Conservation (phyloP, 2,797 vertebrate genomes). For the Benthosema pterotum region DNA sequence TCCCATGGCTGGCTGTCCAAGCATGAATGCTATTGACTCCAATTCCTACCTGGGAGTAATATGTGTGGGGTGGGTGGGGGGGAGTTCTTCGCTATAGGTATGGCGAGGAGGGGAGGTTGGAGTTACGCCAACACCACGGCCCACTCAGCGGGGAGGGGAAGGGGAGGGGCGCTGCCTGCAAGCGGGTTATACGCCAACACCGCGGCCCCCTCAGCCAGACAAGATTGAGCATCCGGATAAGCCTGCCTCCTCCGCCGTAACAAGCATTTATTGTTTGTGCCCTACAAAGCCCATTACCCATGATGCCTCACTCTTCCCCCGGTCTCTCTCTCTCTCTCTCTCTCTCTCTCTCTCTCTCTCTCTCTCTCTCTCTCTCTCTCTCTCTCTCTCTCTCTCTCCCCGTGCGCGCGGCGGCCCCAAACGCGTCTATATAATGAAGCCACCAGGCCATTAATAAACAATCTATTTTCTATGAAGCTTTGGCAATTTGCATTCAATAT, state of each 20-base stretch:
- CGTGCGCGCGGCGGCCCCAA: slow-evolving; percentile 15
- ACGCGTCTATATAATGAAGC: slow-evolving; percentile 77
- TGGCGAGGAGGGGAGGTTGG: slow-evolving; percentile 21
- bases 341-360: slow-evolving; percentile 35
- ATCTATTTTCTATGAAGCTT: slow-evolving; percentile 85
- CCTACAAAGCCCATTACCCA: slow-evolving; percentile 79
- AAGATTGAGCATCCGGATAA: slow-evolving; percentile 79
- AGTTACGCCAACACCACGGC: no score
- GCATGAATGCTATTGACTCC: slow-evolving; percentile 71
- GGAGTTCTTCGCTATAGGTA: no score
- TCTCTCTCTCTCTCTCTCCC: slow-evolving; percentile 20
- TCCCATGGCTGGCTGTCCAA: slow-evolving; percentile 62
- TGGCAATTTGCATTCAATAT: slow-evolving; percentile 85
- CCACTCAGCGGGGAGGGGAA: no score
- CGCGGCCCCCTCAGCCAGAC: slow-evolving; percentile 57
- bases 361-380: slow-evolving; percentile 21
- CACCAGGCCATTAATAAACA: slow-evolving; percentile 84
- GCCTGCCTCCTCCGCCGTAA: slow-evolving; percentile 71
- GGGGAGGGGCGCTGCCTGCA: slow-evolving; percentile 31
- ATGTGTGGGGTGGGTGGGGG: slow-evolving; percentile 1
- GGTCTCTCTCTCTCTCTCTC: slow-evolving; percentile 36
- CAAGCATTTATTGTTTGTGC: slow-evolving; percentile 78
- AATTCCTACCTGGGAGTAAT: slow-evolving; percentile 65
- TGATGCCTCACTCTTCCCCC: slow-evolving; percentile 61
- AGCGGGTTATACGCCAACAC: slow-evolving; percentile 33